phyloP scores from a whole-genome alignment of 2,113 vertebrate species.

The Trichomycterus rosablanca region DNA sequence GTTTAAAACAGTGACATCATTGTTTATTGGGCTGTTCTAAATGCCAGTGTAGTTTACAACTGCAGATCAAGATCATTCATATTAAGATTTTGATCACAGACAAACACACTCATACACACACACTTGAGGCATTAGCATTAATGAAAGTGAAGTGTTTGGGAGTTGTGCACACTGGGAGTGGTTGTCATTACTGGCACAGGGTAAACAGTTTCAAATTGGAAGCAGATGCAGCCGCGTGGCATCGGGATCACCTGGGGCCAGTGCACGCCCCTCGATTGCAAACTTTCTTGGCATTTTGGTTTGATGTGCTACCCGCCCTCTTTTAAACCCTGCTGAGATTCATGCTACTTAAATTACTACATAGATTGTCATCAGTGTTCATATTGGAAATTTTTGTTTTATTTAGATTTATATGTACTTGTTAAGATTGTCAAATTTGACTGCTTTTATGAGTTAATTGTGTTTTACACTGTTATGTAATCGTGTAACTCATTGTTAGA shows the following conservation, averaged over 20 bases:
- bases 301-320: constrained; percentile 53
- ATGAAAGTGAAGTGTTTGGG: constrained; percentile 30
- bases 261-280: not conserved
- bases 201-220: constrained; percentile 65
- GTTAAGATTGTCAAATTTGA: too few relatives aligned
- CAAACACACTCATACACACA: not conserved
- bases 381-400: too few relatives aligned
- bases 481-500: too few relatives aligned
- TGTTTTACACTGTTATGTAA: too few relatives aligned
- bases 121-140: constrained; percentile 11
- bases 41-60: not conserved
- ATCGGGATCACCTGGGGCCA: constrained; percentile 6
- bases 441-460: too few relatives aligned
- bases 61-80: too few relatives aligned
- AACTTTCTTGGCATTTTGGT: constrained; percentile 54
- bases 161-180: constrained; percentile 48
- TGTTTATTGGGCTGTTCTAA: too few relatives aligned
- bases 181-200: constrained; percentile 47
- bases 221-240: constrained; percentile 56
- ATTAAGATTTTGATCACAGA: not conserved
- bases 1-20: too few relatives aligned
- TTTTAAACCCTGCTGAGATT: constrained; percentile 54
- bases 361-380: too few relatives aligned
- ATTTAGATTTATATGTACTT: too few relatives aligned
- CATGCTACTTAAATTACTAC: constrained; percentile 37